Evolutionary conservation across 2,113 vertebrate genomes (phyloP), one percentile per base, ranked within the genome.

Genomic region (Dryoscopus gambensis): DNA sequence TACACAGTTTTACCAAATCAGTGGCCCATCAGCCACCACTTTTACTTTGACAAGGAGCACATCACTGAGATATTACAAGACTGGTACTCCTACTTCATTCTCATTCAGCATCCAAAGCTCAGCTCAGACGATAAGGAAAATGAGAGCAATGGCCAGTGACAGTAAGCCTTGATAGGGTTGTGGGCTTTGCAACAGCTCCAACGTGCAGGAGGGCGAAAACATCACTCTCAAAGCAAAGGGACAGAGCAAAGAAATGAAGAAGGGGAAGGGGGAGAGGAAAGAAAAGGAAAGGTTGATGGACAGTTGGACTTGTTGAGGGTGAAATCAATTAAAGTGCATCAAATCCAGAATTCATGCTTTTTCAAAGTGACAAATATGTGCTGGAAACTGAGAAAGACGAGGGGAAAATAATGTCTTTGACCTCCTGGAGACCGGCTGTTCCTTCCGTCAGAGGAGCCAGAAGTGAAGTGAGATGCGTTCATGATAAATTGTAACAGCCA

Each of bases 281-380:
- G 92, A 84, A 89, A 92, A 96, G 87, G 94, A 96, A 89, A 80
- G 95, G 95, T 73, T 98, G 98, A 98, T 96, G 97, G 98, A 98
- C 98, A 98, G 97, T 98, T 98, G 93, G 98, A 97, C 97, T 98
- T 97, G 98, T 97, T 84, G 97, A 98, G 98, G 98, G 98, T 98
- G 98, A 98, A 99, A 99, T 99, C 99, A 98, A 99, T 99, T 99
- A 98, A 98, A 98, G 98, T 98, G 98, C 98, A 99, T 99, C 98
- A 98, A 99, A 99, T 99, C 98, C 98, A 98, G 98, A 98, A 98
- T 98, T 99, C 98, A 99, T 98, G 98, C 98, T 97, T 98, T 98
- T 98, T 98, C 98, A 98, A 99, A 98, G 98, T 98, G 98, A 99
- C 98, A 99, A 98, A 99, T 98, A 99, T 97, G 97, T 88, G 96